These are phyloP conservation scores for Pteropus rufus DNA, from an alignment of 2,797 vertebrate species.

Conservation along the genomic window DNA sequence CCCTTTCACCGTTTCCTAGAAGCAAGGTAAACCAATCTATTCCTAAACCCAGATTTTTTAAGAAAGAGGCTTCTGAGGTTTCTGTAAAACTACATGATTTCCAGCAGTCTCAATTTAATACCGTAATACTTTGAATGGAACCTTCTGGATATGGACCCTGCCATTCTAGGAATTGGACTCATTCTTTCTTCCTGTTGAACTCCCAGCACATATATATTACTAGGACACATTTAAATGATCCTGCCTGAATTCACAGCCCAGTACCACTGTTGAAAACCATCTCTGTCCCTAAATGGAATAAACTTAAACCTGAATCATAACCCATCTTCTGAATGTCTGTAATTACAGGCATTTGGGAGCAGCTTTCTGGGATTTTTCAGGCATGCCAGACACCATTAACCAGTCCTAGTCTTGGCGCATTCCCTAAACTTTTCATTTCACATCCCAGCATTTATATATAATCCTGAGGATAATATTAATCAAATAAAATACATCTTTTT, in stretches of 20 bases:
- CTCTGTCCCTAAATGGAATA: neutral
- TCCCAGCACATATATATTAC: neutral
- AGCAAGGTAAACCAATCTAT: neutral
- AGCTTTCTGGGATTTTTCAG: constrained; percentile 6
- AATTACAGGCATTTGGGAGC: neutral
- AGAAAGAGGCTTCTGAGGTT: constrained; percentile 26
- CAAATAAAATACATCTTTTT: neutral
- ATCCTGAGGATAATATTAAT: neutral
- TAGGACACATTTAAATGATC: neutral
- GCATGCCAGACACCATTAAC: neutral
- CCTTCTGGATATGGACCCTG: constrained; percentile 25
- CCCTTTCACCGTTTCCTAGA: neutral
- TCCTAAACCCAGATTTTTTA: constrained; percentile 2
- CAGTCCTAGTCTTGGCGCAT: neutral
- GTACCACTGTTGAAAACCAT: neutral
- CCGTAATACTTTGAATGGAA: constrained; percentile 7
- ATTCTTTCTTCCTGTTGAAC: constrained; percentile 32
- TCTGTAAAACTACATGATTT: constrained; percentile 23
- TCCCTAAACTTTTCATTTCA: neutral
- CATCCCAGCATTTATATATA: neutral
- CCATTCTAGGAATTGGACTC: neutral
- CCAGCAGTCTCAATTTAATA: neutral
- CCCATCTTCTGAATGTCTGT: neutral
- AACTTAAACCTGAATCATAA: neutral
- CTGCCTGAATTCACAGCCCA: neutral